Conservation (phyloP, 2,113 vertebrate genomes). For the Athene cunicularia region DNA sequence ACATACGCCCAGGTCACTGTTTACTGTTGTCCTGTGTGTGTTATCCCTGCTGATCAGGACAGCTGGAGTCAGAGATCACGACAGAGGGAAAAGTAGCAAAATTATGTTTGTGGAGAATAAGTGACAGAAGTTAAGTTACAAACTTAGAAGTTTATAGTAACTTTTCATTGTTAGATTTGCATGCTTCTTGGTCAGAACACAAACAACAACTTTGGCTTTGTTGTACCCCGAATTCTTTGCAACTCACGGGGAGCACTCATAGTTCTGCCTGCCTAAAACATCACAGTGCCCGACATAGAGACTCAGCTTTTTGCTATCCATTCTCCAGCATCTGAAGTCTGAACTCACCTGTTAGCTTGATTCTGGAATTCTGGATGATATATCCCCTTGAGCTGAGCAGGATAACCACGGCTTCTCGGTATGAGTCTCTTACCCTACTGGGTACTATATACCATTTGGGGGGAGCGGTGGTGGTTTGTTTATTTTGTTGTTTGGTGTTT, state of each 20-base stretch:
- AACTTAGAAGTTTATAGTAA: background rate
- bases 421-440: background rate
- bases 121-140: background rate
- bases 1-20: background rate
- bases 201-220: background rate
- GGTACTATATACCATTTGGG: background rate
- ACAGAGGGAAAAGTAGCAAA: background rate
- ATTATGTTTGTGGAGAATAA: background rate
- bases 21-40: background rate
- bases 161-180: background rate
- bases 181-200: background rate
- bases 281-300: background rate
- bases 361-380: background rate
- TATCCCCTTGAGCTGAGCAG: background rate
- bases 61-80: background rate
- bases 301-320: background rate
- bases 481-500: background rate
- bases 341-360: background rate
- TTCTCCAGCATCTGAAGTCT: background rate
- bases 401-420: background rate
- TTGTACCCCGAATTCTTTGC: background rate
- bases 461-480: too few species aligned
- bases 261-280: background rate
- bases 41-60: background rate
- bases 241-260: background rate